Percentiles rank a stretch among this genome's conserved stretches.
phyloP scores from a whole-genome alignment of 1,140 invertebrate genomes.

The Drosophila asahinai region DNA sequence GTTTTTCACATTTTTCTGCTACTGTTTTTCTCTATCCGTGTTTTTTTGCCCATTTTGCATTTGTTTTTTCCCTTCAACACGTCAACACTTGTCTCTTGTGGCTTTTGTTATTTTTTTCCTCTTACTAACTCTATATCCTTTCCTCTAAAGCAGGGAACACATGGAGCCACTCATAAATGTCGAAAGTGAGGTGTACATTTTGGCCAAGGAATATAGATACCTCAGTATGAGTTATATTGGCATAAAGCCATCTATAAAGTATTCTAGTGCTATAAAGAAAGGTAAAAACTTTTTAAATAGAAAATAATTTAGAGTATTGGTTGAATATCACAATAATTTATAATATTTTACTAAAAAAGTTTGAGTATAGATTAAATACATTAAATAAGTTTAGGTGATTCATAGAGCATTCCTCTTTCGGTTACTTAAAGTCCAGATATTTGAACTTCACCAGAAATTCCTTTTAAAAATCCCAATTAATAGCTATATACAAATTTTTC shows the following conservation, averaged over 20 bases:
- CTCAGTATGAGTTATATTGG: neutral
- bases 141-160: neutral
- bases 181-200: constrained; percentile 15
- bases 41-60: constrained; percentile 7
- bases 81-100: constrained; percentile 71
- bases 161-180: constrained; percentile 50
- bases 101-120: constrained; percentile 51
- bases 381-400: neutral
- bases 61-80: constrained; percentile 32
- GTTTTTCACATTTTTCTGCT: constrained; percentile 23
- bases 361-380: no score
- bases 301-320: no score
- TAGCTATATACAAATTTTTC: constrained; percentile 26
- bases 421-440: neutral
- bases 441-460: constrained; percentile 8
- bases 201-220: neutral
- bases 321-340: no score
- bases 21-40: constrained; percentile 13
- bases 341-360: no score
- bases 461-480: constrained; percentile 26
- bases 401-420: neutral
- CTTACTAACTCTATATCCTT: constrained; percentile 6
- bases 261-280: neutral
- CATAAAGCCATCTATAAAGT: neutral
- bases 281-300: neutral